Conservation (phyloP, 1,140 invertebrate genomes). For the Eupristina koningsbergeri region DNA sequence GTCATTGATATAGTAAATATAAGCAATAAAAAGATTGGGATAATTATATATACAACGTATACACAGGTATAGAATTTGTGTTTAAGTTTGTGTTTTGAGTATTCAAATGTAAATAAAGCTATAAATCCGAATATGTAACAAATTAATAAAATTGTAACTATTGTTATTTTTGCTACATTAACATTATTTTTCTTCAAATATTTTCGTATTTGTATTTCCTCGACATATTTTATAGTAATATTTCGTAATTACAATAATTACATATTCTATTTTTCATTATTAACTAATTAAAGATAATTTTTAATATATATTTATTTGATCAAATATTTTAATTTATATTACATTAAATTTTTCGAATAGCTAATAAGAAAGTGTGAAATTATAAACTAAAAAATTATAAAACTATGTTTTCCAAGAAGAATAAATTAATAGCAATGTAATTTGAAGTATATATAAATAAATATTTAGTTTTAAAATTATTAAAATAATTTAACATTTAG, state of each 20-base stretch:
- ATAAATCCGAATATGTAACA: conserved; percentile 63
- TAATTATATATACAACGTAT: conserved; percentile 59
- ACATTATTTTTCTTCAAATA: neutral
- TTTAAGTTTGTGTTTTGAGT: conserved; percentile 56
- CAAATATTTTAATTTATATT: conserved; percentile 35
- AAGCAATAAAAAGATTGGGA: conserved; percentile 53
- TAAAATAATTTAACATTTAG: conserved; percentile 16
- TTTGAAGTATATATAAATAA: conserved; percentile 5
- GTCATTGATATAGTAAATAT: conserved; percentile 40
- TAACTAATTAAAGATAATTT: conserved; percentile 31
- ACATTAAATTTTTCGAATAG: conserved; percentile 21
- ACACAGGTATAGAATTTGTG: conserved; percentile 61
- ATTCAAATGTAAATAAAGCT: conserved; percentile 58
- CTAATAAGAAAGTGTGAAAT: conserved; percentile 8
- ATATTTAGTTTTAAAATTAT: neutral
- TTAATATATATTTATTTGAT: conserved; percentile 42
- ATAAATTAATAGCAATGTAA: conserved; percentile 7
- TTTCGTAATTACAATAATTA: no score
- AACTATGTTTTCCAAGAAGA: neutral
- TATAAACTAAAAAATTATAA: conserved; percentile 19
- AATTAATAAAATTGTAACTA: conserved; percentile 65
- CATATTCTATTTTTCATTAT: neutral
- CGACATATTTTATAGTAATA: neutral
- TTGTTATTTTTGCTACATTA: neutral
- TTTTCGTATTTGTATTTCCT: neutral